phyloP scores from a whole-genome alignment of 2,888 invertebrate genomes.

The Griposia aprilina region DNA sequence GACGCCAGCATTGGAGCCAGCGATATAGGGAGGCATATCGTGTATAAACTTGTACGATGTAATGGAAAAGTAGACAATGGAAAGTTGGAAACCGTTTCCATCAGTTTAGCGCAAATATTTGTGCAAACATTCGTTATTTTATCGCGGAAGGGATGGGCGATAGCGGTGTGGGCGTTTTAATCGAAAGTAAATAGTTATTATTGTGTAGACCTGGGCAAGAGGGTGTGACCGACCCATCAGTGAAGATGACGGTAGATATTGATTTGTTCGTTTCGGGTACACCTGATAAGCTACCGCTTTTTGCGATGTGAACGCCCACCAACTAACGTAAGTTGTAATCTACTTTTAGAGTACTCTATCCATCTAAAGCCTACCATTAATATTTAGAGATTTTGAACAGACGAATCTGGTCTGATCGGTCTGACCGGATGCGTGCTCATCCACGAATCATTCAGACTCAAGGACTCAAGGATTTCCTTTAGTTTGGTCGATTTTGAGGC shows the following conservation, averaged over 20 bases:
- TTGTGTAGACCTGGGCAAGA: too few species aligned
- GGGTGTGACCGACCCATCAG: too few species aligned
- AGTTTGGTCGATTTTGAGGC: neutral
- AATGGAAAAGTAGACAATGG: conserved; percentile 80
- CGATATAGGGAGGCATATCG: conserved; percentile 66
- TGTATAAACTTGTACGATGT: conserved; percentile 77
- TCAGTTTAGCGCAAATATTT: conserved; percentile 77
- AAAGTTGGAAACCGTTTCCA: conserved; percentile 72
- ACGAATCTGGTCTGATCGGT: neutral
- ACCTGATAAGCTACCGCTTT: too few species aligned
- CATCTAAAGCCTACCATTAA: neutral
- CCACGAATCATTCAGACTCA: neutral
- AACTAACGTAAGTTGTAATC: neutral
- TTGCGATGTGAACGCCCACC: too few species aligned
- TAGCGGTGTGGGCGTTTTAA: conserved; percentile 16
- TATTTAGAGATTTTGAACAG: neutral
- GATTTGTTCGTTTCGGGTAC: too few species aligned
- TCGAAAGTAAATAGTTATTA: neutral
- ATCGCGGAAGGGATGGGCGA: conserved; percentile 42
- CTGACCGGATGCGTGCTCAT: neutral
- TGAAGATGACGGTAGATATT: too few species aligned
- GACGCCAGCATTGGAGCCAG: conserved; percentile 45
- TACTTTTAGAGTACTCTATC: neutral
- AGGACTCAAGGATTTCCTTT: too few species aligned
- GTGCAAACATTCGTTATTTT: conserved; percentile 70